Percentiles rank a stretch among this genome's conserved stretches.
These are phyloP conservation scores for Crypturellus undulatus DNA, from an alignment of 2,113 vertebrate genomes.

Conservation along the genomic window DNA sequence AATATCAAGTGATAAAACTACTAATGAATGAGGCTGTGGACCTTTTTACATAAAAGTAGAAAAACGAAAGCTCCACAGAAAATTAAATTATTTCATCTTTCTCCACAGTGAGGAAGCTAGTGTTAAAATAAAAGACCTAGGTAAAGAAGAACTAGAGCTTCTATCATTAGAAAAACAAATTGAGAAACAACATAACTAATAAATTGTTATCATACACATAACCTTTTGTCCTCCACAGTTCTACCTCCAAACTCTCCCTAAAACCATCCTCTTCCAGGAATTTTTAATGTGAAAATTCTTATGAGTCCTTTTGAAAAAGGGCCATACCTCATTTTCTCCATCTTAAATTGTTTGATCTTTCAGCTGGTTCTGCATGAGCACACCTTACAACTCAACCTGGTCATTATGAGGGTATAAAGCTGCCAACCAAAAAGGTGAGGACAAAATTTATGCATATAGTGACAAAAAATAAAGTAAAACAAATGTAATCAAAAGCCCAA, in stretches of 20 bases:
- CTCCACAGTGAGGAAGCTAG: not conserved
- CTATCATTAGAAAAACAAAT: not conserved
- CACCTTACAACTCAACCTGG: not conserved
- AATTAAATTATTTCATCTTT: not conserved
- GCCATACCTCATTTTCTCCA: not conserved
- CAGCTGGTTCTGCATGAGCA: not conserved
- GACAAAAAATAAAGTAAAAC: not conserved
- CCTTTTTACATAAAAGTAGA: not conserved
- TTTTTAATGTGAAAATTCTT: not conserved
- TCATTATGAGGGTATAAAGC: not conserved
- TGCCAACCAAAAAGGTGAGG: not conserved
- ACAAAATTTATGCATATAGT: rapidly evolving
- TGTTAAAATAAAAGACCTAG: not conserved
- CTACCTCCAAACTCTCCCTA: not conserved
- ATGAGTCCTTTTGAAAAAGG: not conserved
- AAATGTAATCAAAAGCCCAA: not conserved
- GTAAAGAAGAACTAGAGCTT: not conserved
- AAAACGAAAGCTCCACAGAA: not conserved
- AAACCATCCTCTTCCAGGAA: not conserved
- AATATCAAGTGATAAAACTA: not conserved
- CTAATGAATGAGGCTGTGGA: not conserved
- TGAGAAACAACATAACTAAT: not conserved
- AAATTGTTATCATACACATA: not conserved
- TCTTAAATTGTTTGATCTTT: not conserved
- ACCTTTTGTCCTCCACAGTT: not conserved